These are phyloP conservation scores for Drosophila leontia DNA, from an alignment of 1,140 invertebrate species.

Conservation along the genomic window DNA sequence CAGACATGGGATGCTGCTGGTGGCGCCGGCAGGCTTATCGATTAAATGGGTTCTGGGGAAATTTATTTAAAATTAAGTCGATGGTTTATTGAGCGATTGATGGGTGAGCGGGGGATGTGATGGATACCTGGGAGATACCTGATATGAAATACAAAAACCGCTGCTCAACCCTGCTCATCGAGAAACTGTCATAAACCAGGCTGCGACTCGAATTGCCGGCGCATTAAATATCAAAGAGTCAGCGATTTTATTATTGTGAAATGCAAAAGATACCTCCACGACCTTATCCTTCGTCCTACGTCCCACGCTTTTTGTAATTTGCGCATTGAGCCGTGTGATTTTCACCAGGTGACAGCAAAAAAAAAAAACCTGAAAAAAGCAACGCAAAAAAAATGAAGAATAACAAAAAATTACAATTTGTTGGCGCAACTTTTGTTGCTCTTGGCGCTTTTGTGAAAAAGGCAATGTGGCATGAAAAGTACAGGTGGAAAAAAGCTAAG, in stretches of 20 bases:
- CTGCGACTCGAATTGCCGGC: conserved; percentile 39
- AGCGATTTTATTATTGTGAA: conserved; percentile 46
- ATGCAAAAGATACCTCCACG: conserved; percentile 25
- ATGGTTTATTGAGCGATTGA: conserved; percentile 54
- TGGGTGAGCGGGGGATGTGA: not conserved
- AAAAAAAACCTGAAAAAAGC: conserved; percentile 1
- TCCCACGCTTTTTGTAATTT: conserved; percentile 49
- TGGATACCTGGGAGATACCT: not conserved
- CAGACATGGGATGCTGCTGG: conserved; percentile 10
- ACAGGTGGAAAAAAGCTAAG: not conserved
- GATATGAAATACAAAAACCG: not conserved
- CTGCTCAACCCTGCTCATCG: conserved; percentile 14
- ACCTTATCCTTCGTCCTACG: conserved; percentile 12
- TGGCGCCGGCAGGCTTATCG: conserved; percentile 36
- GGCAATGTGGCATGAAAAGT: conserved; percentile 18
- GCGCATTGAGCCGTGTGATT: conserved; percentile 60
- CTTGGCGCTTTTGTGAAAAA: conserved; percentile 26
- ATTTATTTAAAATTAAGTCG: conserved; percentile 56
- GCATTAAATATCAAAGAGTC: conserved; percentile 67
- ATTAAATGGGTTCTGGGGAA: conserved; percentile 47
- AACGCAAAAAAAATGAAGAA: conserved; percentile 5
- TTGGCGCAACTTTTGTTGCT: conserved; percentile 26
- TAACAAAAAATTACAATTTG: conserved; percentile 30
- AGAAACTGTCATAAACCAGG: conserved; percentile 27
- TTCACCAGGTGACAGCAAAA: conserved; percentile 45